phyloP scores from a whole-genome alignment of 2,113 vertebrate species.

The Nestor notabilis region DNA sequence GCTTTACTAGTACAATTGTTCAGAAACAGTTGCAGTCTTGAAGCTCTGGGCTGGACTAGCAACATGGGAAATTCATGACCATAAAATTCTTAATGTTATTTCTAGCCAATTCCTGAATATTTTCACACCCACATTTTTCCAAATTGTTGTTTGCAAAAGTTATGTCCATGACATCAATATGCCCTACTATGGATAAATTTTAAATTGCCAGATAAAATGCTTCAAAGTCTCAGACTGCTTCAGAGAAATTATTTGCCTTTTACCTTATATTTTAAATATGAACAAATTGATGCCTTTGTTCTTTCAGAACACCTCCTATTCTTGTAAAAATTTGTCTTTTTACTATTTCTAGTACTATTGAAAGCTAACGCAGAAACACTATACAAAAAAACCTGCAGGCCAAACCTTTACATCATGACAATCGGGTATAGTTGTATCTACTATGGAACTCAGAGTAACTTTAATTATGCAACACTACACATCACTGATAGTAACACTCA shows the following conservation, averaged over 20 bases:
- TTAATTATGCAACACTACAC: neutral
- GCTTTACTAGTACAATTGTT: neutral
- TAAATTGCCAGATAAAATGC: neutral
- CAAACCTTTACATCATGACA: neutral
- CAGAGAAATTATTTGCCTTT: neutral
- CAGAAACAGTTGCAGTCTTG: neutral
- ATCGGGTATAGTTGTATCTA: neutral
- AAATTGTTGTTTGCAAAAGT: neutral
- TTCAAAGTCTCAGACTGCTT: neutral
- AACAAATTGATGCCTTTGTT: neutral
- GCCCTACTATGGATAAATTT: neutral
- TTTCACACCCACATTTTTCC: neutral
- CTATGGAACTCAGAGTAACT: neutral
- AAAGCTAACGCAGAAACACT: neutral
- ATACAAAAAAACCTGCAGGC: neutral
- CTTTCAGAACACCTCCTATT: neutral
- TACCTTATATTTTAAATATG: neutral
- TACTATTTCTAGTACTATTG: neutral
- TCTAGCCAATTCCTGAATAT: neutral
- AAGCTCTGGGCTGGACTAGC: neutral
- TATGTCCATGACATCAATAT: neutral
- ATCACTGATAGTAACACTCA: neutral
- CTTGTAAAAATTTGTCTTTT: neutral
- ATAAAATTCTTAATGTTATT: neutral
- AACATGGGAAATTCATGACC: neutral